These are phyloP conservation scores for Hiodon alosoides DNA, from an alignment of 2,113 vertebrate species.

Conservation along the genomic window DNA sequence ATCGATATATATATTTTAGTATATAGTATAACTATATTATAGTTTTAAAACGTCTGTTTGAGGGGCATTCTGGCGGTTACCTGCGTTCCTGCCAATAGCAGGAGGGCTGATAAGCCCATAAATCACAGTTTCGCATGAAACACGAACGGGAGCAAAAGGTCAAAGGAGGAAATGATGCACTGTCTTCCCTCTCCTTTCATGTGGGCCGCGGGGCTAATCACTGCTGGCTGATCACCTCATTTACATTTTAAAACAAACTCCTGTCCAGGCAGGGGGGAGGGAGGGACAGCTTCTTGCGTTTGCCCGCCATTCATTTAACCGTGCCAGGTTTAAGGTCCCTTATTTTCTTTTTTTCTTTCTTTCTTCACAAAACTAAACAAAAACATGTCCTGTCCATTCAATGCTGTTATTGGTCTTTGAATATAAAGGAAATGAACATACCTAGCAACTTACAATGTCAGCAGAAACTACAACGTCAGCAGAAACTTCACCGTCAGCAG, in stretches of 20 bases:
- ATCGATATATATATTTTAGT: too few relatives aligned
- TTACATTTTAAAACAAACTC: conserved; percentile 65
- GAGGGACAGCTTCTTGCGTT: conserved; percentile 38
- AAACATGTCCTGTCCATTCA: too few relatives aligned
- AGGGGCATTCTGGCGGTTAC: too few relatives aligned
- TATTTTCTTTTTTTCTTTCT: conserved; percentile 3
- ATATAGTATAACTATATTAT: too few relatives aligned
- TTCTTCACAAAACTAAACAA: background rate
- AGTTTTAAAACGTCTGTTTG: too few relatives aligned
- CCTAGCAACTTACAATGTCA: too few relatives aligned
- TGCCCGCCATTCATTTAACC: conserved; percentile 45
- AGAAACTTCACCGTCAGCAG: too few relatives aligned
- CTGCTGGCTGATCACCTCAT: conserved; percentile 55
- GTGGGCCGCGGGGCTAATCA: conserved; percentile 57
- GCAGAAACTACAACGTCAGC: too few relatives aligned
- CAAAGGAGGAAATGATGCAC: conserved; percentile 64
- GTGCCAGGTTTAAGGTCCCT: conserved; percentile 35
- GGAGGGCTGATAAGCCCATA: conserved; percentile 50
- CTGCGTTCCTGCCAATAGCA: conserved; percentile 40
- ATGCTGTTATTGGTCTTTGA: too few relatives aligned
- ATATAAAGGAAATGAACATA: too few relatives aligned
- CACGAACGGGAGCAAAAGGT: conserved; percentile 58
- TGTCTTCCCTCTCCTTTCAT: conserved; percentile 60
- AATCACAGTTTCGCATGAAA: conserved; percentile 60
- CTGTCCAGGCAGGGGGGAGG: conserved; percentile 38